Evolutionary conservation across 1,140 invertebrate genomes (phyloP), one percentile per base, ranked within the genome.

Genomic region (Sycophila sp.): DNA sequence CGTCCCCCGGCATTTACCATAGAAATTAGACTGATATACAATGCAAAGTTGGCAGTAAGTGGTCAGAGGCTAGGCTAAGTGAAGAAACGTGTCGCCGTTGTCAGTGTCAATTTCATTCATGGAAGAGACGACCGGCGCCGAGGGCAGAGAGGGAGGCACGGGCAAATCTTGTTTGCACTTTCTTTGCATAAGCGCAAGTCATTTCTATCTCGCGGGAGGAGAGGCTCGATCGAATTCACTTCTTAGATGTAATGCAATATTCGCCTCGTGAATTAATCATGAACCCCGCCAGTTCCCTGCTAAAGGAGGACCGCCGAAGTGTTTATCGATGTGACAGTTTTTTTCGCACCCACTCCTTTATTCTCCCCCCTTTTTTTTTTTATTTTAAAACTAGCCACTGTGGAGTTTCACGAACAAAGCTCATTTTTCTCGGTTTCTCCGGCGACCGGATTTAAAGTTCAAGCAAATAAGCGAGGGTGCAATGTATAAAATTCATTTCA

Each of bases 21-120:
- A 69, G 58, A 69, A 69, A 69, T 69, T 69, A 69, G 36, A 62
- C 68, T 62, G 49, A 69, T 69, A 69, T 69, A 69, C 58, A 69
- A 42, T 69, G 68, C 68, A 69, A 69, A 69, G 38, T 69, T 30
- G 59, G 45, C 49, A 55, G 68, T 56, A 69, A 69, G 68, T 69
- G 68, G 68, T 69, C 68, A 69, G 47, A 42, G 26, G 28, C n/a
- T 24, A 11, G 28, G 49, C 49, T 69, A 69, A 69, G 68, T 69
- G 68, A 69, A 69, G 59, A 69, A 69, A 69, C 68, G 68, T 69
- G 68, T 69, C 68, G 34, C 28, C 56, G 68, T 63, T 69, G 68
- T 63, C 49, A 55, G 68, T 42, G 58, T 63, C 58, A 63, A 63
- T 63, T 69, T 34, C 42, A 60, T 69, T 60, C 45, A 32, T 42